Evolutionary conservation across 2,888 invertebrate species (phyloP), one percentile per base, ranked within the genome.

Genomic region (Hypercompe scribonia): DNA sequence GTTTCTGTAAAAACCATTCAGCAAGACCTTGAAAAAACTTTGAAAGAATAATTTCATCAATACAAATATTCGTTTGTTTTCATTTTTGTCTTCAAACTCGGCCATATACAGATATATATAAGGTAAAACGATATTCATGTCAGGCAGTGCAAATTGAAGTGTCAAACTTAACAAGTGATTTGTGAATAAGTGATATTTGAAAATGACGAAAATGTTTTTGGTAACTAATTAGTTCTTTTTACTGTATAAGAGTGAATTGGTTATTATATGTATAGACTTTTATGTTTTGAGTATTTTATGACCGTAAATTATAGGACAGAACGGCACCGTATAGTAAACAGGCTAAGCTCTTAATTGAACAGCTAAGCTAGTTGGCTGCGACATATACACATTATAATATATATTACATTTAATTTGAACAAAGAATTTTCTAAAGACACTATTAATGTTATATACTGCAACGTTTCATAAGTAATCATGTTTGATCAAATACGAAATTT

Each of bases 21-120:
- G 80, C 74, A 80, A 86, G 88, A 79, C 92, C 94, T 94, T 94
- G 93, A 85, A 86, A 88, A 84, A 85, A 88, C 87, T 90, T 89
- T 89, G 86, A 90, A 85, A 87, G 83, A 86, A 84, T 86, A 83
- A 85, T 90, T 90, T 92, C 88, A 89, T 90, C 88, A 84, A 88
- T 84, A 90, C 83, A 89, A 87, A 87, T 88, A 84, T 86, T 80
- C 83, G 88, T 89, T 88, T 88, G 88, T 87, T 80, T 87, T 82
- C 86, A 81, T 84, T 83, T 89, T 88, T 87, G 86, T 86, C 82
- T 88, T 88, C 83, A 84, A 87, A 85, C 76, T 84, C 80, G 78
- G 84, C 86, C 77, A 90, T 90, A 92, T 93, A 93, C 77, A 90
- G 90, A 92, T 93, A 93, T 93, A 94, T 93, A 94, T 92, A 94